Base-by-base conservation (phyloP, 2,888 invertebrate species). In the Argyresthia goedartella region DNA sequence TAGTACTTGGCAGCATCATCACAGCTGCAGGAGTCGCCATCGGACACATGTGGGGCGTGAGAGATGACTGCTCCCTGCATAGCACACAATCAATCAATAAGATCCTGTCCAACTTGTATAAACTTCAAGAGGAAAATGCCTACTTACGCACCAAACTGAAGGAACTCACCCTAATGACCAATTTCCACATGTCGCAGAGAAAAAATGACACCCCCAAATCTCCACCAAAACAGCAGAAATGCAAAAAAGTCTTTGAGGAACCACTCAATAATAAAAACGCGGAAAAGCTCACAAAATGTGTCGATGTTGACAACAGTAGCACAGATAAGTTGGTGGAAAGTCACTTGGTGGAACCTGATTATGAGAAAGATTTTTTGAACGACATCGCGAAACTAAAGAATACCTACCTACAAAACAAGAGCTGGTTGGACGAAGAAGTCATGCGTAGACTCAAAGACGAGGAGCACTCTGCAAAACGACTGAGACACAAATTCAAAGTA, bases 11-110 rank as follows among this genome's bases (percentile, higher is more conserved):
- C 33, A 86, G 86, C 67, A 77, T 87, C 14, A 81, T 87, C 53
- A 86, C 84, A 33, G 85, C 87, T 14, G 81, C 81, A 34, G 86
- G 87, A 14, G 77, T 87, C 16, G 87, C 87, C 41, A 75, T 87
- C 45, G 87, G 87, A 1, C 86, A 87, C 58, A 81, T 86, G 74
- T 87, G 87, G 87, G 87, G 86, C 47, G 82, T 75, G 34, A 78
- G 71, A 59, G 76, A 85, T 60, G 86, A 87, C 54, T 87, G 87
- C 58, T 60, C 69, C 15, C 57, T 74, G 53, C 72, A 77, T 44
- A 66, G 72, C 47, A 61, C 71, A 53, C 78, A 84, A 45, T 78
- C 84, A 53, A 76, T 87, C 10, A 87, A 85, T 57, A 82, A 85
- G 68, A 76, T 87, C 55, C 60, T 87, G 51, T 84, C 84, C 11